These are phyloP conservation scores for Tipula helvola DNA, from an alignment of 2,888 invertebrate genomes.

Conservation along the genomic window DNA sequence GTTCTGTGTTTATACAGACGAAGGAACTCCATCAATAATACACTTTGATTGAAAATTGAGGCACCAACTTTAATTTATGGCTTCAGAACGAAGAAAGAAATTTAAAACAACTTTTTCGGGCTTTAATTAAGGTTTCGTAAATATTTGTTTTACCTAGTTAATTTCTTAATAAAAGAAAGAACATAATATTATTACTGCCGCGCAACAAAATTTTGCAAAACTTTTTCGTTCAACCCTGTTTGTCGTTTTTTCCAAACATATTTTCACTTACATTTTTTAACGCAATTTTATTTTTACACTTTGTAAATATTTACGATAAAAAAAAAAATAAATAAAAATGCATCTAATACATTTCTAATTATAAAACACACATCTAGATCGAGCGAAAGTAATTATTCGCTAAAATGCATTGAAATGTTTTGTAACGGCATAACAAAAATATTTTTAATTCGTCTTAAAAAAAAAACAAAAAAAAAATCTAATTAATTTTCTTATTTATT, in stretches of 20 bases:
- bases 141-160: no score
- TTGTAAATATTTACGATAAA: neutral
- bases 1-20: no score
- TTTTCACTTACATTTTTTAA: neutral
- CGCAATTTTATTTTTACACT: neutral
- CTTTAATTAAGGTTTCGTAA: no score
- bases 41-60: no score
- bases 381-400: constrained; percentile 5
- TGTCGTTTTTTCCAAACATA: neutral
- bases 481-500: neutral
- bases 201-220: no score
- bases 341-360: constrained; percentile 12
- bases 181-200: no score
- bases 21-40: no score
- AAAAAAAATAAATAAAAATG: neutral
- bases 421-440: neutral
- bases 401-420: constrained; percentile 11
- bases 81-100: no score
- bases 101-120: no score
- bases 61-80: no score
- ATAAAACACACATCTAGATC: neutral
- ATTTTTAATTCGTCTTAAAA: neutral
- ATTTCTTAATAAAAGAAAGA: no score
- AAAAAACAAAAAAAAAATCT: neutral
- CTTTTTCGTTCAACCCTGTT: neutral